Evolutionary conservation across 1,140 invertebrate genomes (phyloP).

Genomic region (Lucilia sericata): DNA sequence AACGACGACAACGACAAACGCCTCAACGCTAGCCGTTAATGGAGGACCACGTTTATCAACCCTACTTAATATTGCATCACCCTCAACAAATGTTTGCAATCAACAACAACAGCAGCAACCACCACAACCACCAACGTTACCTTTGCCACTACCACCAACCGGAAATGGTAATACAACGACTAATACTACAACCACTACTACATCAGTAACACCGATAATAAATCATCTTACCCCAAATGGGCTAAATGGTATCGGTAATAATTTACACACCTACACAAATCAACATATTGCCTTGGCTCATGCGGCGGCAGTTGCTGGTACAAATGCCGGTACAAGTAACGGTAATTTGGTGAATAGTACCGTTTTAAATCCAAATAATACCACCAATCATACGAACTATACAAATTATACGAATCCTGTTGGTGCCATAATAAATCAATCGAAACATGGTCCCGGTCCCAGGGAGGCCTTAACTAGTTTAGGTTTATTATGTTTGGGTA

Average conservation of each 20-base stretch:
- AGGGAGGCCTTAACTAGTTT: conserved; percentile 85
- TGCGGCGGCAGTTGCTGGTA: neutral
- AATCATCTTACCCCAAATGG: conserved; percentile 38
- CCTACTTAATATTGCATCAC: conserved; percentile 48
- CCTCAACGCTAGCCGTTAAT: conserved; percentile 50
- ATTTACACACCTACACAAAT: conserved; percentile 62
- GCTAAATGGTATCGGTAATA: conserved; percentile 44
- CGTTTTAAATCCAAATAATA: conserved; percentile 46
- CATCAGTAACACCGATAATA: conserved; percentile 41
- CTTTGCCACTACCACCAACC: conserved; percentile 6
- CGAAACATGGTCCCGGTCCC: conserved; percentile 62
- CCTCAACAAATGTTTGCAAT: neutral
- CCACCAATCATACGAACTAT: conserved; percentile 52
- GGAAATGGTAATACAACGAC: conserved; percentile 29
- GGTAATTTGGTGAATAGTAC: conserved; percentile 49
- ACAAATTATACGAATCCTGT: conserved; percentile 59
- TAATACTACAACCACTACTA: conserved; percentile 30
- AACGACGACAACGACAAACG: conserved; percentile 41
- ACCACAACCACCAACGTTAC: conserved; percentile 21
- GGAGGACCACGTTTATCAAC: conserved; percentile 53
- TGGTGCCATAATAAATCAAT: conserved; percentile 50
- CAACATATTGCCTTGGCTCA: conserved; percentile 55
- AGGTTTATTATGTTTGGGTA: conserved; percentile 81
- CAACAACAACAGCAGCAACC: conserved; percentile 26
- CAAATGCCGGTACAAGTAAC: conserved; percentile 49